These are phyloP conservation scores for Coreius guichenoti DNA, from an alignment of 2,797 vertebrate genomes.

Conservation along the genomic window DNA sequence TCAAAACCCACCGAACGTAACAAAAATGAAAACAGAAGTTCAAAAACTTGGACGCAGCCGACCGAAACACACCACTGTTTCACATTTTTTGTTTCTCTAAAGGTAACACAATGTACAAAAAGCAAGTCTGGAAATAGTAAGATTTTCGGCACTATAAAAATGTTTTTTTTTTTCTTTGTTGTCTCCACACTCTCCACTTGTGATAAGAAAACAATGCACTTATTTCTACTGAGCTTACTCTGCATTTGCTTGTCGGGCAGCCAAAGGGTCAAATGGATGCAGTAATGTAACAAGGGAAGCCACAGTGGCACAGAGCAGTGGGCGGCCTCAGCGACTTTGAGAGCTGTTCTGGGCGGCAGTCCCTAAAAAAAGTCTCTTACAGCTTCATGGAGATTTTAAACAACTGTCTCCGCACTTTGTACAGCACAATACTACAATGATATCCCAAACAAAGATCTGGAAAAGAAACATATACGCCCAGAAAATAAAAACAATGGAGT, in stretches of 20 bases:
- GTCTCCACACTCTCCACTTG: slow-evolving; percentile 56
- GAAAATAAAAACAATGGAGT: slow-evolving; percentile 49
- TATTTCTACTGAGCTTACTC: slow-evolving; percentile 77
- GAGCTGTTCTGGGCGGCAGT: slow-evolving; percentile 59
- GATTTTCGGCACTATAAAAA: slow-evolving; percentile 81
- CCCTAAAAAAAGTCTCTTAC: slow-evolving; percentile 56
- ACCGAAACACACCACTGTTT: slow-evolving; percentile 75
- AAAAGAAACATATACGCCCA: slow-evolving; percentile 56
- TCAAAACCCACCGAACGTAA: slow-evolving; percentile 29
- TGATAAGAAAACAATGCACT: slow-evolving; percentile 83
- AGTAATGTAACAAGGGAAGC: slow-evolving; percentile 73
- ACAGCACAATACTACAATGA: slow-evolving; percentile 74
- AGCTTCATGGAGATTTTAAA: slow-evolving; percentile 67
- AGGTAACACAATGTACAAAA: slow-evolving; percentile 86
- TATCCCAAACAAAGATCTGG: slow-evolving; percentile 65
- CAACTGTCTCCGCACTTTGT: slow-evolving; percentile 70
- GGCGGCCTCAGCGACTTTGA: slow-evolving; percentile 67
- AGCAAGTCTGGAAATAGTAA: slow-evolving; percentile 82
- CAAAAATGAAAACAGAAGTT: slow-evolving; percentile 69
- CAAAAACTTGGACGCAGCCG: slow-evolving; percentile 73
- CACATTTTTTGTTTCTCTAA: slow-evolving; percentile 70
- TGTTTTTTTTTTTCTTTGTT: slow-evolving; percentile 44
- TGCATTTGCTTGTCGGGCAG: slow-evolving; percentile 75
- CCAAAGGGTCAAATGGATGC: slow-evolving; percentile 74
- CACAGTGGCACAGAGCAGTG: slow-evolving; percentile 71